Base-by-base conservation (phyloP, 2,888 invertebrate genomes). In the Dryobota labecula region DNA sequence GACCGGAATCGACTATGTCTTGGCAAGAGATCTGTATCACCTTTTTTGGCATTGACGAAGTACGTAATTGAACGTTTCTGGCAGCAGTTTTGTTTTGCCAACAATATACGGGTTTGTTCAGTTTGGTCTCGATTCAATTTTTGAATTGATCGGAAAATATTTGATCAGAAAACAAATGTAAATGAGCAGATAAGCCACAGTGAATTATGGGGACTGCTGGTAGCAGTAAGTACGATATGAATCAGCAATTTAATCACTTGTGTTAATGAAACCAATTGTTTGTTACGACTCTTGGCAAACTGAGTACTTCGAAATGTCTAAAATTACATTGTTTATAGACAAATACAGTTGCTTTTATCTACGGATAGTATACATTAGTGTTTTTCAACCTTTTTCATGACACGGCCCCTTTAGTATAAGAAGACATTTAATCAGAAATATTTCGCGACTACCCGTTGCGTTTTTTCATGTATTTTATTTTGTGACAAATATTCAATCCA, bases 161-260 rank as follows among this genome's bases (percentile, higher is more conserved):
- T 74, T 54, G 27, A 54, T 38, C 20, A 47, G 24, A 57, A 57
- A 49, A 49, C 13, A 20, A 76, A 57, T 13, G 8, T 30, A 4
- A 57, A 49, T 57, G 20, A 36, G 49, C n/a, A 65, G n/a, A n/a
- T 13, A 47, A 41, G 15, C 5, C 27, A 8, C 27, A 27, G 7
- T 68, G 15, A 68, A 53, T 45, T 33, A 57, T 45, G 13, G 24
- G 2, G 11, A 24, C 9, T 57, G 38, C 68, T 45, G 18, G 57
- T 33, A 57, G 30, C 49, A 57, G 18, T 57, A 30, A 58, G 4
- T 33, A n/a, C 24, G 8, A 15, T 27, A 73, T 73, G 79, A 77
- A 77, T 77, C 47, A 73, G 38, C 18, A 3, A 24, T 47, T 70
- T 60, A 70, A 80, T 76, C 63, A 66, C 70, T 70, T 76, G 65